A percentile compares a stretch with the other conserved stretches of the same genome.
These are phyloP conservation scores for Adelognathus sp. DNA, from an alignment of 2,888 invertebrate species.

Conservation along the genomic window DNA sequence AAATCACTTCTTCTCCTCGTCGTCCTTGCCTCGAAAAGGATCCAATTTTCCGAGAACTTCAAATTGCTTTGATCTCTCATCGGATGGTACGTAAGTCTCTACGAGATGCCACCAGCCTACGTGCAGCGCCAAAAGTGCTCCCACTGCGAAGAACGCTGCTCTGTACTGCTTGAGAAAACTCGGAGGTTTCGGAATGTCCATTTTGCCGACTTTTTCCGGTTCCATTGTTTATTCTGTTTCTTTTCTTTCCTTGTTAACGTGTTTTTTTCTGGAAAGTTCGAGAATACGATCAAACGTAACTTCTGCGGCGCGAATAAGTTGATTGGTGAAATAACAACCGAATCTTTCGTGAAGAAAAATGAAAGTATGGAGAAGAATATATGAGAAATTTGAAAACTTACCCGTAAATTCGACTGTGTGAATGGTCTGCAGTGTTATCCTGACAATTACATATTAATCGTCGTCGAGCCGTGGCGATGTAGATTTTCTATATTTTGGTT, in stretches of 20 bases:
- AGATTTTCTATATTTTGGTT: background rate
- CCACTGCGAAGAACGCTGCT: background rate
- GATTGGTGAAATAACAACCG: too few species aligned
- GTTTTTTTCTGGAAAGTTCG: background rate
- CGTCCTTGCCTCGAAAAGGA: background rate
- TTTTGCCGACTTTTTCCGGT: background rate
- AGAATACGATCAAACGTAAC: background rate
- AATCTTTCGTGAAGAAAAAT: background rate
- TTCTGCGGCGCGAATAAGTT: too few species aligned
- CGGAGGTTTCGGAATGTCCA: background rate
- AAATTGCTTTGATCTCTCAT: background rate
- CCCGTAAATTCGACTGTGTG: too few species aligned
- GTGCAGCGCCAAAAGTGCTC: slow-evolving; percentile 2
- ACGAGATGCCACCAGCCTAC: slow-evolving; percentile 30
- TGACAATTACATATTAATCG: background rate
- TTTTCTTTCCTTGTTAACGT: background rate
- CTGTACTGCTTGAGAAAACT: background rate
- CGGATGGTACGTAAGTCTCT: background rate
- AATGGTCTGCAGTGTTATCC: background rate
- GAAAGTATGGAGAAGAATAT: background rate
- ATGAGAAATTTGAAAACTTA: too few species aligned
- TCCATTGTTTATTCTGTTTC: background rate
- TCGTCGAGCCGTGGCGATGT: background rate
- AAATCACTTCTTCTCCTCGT: background rate
- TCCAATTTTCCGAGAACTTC: background rate